Base-by-base conservation (phyloP, 2,888 invertebrate species). In the Antheraea assamensis region DNA sequence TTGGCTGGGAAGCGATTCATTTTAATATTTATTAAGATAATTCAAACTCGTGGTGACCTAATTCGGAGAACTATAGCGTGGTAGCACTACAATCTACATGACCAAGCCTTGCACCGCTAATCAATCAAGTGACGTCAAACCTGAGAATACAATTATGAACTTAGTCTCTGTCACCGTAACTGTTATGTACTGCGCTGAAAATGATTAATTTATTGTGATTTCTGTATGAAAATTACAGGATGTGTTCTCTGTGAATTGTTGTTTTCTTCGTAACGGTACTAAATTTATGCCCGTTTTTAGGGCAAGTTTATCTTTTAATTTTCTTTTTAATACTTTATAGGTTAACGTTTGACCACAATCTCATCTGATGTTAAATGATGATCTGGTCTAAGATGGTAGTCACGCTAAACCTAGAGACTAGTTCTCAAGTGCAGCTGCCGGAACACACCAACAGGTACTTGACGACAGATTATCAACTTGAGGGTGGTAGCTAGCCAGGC, bases 71-170 rank as follows among this genome's bases (percentile, higher is more conserved):
- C 71, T 71, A 52, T 27, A 77, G 82, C 83, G 84, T 82, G 85
- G 83, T 84, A 83, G n/a, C 83, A 79, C 79, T 78, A 79, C 80
- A 82, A 80, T 81, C 17, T 27, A 61, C 61, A 61, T 27, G 27
- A 27, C 27, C 61, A 15, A 61, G 79, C 82, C 80, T 35, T 82
- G 83, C 81, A 79, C 79, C 78, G 82, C 88, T 91, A 92, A 93
- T 93, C 93, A 93, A 93, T 94, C 93, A 94, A 87, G 86, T 76
- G 83, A 85, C 87, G 93, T 92, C 92, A 90, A 89, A 92, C 92
- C 91, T 90, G 87, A 85, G 90, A 93, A 93, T 93, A 93, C 93
- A 93, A 93, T 94, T 93, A 93, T 93, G 92, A 94, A 94, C 92
- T 93, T 90, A 88, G 90, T 86, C 86, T 87, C 82, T 93, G 93